These are phyloP conservation scores for Xestia sexstrigata DNA, from an alignment of 2,888 invertebrate species.

Conservation along the genomic window DNA sequence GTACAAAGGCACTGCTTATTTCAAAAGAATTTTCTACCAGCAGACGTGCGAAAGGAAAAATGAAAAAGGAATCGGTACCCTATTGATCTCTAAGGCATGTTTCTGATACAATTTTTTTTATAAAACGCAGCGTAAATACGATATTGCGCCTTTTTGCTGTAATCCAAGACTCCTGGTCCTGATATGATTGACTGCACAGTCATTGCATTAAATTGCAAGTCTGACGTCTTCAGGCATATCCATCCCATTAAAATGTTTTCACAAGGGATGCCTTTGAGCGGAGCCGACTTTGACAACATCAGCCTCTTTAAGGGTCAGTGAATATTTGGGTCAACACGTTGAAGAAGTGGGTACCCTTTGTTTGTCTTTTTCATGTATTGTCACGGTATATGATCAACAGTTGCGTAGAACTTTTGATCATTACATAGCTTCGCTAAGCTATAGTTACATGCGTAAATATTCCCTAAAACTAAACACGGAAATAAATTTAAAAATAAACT, in stretches of 20 bases:
- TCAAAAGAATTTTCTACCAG: not conserved
- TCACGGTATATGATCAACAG: conserved; percentile 1
- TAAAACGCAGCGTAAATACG: not conserved
- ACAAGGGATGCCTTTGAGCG: conserved; percentile 29
- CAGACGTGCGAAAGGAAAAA: not conserved
- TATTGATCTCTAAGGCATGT: not conserved
- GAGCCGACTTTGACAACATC: conserved; percentile 44
- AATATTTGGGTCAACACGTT: conserved; percentile 50
- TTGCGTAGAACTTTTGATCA: not conserved
- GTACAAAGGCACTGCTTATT: not conserved
- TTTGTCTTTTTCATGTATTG: conserved; percentile 26
- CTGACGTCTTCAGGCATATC: conserved; percentile 21
- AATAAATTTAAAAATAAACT: conserved; percentile 32
- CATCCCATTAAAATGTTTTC: conserved; percentile 42
- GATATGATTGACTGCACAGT: conserved; percentile 8
- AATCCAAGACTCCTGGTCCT: not conserved
- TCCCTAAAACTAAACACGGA: not conserved
- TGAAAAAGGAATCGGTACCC: not conserved
- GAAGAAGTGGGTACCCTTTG: conserved; percentile 21
- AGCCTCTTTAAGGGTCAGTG: conserved; percentile 43
- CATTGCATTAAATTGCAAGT: not conserved
- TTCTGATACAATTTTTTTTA: not conserved
- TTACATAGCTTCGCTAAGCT: not conserved
- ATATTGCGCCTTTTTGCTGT: not conserved
- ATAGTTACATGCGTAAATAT: not conserved